Percentiles rank a stretch among this genome's conserved stretches.
Evolutionary conservation across 2,888 invertebrate species (phyloP).

Genomic region (Tipula helvola): DNA sequence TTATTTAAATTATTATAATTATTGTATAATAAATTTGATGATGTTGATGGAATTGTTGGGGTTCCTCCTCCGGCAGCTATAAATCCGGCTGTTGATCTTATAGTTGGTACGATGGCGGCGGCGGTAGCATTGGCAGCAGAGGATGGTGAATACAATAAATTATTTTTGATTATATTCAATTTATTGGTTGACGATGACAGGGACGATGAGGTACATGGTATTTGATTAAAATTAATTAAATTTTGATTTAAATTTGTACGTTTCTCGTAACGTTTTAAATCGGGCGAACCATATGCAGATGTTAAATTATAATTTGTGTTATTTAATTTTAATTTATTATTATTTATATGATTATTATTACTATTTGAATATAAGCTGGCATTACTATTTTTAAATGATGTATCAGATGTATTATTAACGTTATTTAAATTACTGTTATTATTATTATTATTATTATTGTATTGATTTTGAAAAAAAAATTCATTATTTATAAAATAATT

Average conservation of each 20-base stretch:
- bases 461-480: slow-evolving; percentile 6
- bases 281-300: slow-evolving; percentile 10
- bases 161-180: slow-evolving; percentile 24
- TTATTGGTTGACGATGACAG: slow-evolving; percentile 27
- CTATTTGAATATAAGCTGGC: not conserved
- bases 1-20: slow-evolving; percentile 5
- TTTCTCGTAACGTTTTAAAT: slow-evolving; percentile 26
- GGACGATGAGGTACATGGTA: slow-evolving; percentile 4
- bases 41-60: not conserved
- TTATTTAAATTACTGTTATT: slow-evolving; percentile 22
- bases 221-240: slow-evolving; percentile 15
- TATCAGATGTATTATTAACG: not conserved
- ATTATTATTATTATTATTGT: slow-evolving; percentile 15
- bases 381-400: not conserved
- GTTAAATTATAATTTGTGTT: slow-evolving; percentile 7
- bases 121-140: not conserved
- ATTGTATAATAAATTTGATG: slow-evolving; percentile 5
- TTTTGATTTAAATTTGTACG: slow-evolving; percentile 35
- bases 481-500: slow-evolving; percentile 16
- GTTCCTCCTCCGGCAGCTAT: not conserved
- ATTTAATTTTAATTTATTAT: not conserved
- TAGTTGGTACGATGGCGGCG: not conserved
- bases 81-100: not conserved
- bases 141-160: slow-evolving; percentile 16
- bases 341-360: slow-evolving; percentile 8